Conservation (phyloP, 2,888 invertebrate species). For the Epinotia brunnichana region DNA sequence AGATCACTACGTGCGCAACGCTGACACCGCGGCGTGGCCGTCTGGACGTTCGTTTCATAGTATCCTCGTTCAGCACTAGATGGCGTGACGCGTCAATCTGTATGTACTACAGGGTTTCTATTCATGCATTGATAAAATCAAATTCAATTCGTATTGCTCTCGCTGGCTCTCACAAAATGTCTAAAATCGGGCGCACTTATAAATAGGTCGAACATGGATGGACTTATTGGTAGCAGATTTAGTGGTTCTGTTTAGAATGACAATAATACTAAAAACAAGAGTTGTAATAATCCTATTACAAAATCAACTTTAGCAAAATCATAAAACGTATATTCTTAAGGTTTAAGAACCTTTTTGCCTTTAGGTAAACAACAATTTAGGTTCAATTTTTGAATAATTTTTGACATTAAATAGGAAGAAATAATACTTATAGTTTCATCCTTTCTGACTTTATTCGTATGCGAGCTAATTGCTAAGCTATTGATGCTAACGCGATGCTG, state of each 20-base stretch:
- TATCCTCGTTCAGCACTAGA: conserved; percentile 6
- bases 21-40: not conserved
- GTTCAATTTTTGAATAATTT: not conserved
- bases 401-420: not conserved
- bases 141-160: not conserved
- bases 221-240: too few species aligned
- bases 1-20: conserved; percentile 9
- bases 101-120: not conserved
- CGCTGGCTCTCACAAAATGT: not conserved
- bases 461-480: not conserved
- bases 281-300: too few species aligned
- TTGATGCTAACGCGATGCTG: not conserved
- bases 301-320: too few species aligned
- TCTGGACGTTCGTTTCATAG: not conserved
- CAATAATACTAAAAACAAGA: too few species aligned
- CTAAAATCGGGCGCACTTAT: not conserved
- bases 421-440: not conserved
- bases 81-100: conserved; percentile 41
- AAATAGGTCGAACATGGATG: too few species aligned
- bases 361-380: not conserved
- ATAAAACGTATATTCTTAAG: too few species aligned
- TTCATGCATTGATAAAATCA: not conserved
- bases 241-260: too few species aligned
- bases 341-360: not conserved
- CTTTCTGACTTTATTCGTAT: not conserved